Conservation (phyloP, 2,888 invertebrate species). For the Diarsia dahlii region DNA sequence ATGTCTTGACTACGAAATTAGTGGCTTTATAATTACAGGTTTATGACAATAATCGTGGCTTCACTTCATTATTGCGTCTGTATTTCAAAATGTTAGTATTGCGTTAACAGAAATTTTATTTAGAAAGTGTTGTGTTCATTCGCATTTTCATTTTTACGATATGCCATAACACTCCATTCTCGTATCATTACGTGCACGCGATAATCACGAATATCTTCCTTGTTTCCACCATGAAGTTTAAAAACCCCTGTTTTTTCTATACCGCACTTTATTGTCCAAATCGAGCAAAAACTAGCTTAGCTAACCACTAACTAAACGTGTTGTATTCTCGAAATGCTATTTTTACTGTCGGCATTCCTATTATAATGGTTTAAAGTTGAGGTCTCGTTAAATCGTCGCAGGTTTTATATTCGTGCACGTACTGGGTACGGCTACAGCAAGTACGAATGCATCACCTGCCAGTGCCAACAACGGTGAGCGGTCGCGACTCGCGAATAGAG, state of each 20-base stretch:
- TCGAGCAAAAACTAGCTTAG: conserved; percentile 32
- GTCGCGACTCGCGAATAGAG: conserved; percentile 48
- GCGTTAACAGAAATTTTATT: conserved; percentile 25
- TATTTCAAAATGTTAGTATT: conserved; percentile 29
- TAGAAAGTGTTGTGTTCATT: conserved; percentile 51
- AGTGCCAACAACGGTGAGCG: conserved; percentile 61
- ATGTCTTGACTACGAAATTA: conserved; percentile 52
- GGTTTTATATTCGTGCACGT: conserved; percentile 61
- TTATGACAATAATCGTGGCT: conserved; percentile 35
- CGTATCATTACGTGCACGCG: conserved; percentile 30
- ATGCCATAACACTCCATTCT: conserved; percentile 32
- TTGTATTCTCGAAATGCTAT: conserved; percentile 47
- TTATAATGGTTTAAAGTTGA: conserved; percentile 54
- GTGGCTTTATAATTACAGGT: conserved; percentile 38
- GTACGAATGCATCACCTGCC: conserved; percentile 68
- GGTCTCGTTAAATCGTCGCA: conserved; percentile 67
- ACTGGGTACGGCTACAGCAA: conserved; percentile 21
- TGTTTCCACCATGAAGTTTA: conserved; percentile 12
- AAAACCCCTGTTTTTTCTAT: conserved; percentile 18
- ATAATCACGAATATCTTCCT: conserved; percentile 15
- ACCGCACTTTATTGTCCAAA: conserved; percentile 25
- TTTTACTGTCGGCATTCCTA: conserved; percentile 56
- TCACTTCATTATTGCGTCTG: conserved; percentile 19
- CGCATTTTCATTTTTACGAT: conserved; percentile 34
- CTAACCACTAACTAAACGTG: conserved; percentile 50